phyloP scores from a whole-genome alignment of 2,113 vertebrate species.

The Myrmecophaga tridactyla region DNA sequence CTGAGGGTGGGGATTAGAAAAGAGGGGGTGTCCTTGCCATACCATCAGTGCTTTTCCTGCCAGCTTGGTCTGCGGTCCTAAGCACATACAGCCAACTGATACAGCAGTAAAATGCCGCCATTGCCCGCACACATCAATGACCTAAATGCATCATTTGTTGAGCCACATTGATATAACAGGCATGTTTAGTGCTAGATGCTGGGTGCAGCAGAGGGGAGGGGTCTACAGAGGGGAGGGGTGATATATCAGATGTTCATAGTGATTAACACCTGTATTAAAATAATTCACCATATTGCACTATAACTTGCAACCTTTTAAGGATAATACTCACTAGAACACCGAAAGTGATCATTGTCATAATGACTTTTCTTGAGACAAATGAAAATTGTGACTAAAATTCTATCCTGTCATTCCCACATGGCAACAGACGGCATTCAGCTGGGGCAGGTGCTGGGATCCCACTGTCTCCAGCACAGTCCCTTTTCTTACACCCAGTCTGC shows the following conservation, averaged over 20 bases:
- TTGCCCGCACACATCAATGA: neutral
- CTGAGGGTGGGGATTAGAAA: neutral
- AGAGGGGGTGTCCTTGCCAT: neutral
- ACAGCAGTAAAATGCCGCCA: neutral
- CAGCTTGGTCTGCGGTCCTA: neutral
- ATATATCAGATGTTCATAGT: neutral
- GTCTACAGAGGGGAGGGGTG: neutral
- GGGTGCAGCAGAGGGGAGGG: neutral
- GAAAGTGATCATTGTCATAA: too few relatives aligned
- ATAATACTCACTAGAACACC: too few relatives aligned
- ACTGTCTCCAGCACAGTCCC: neutral
- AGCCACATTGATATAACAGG: neutral
- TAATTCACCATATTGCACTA: neutral
- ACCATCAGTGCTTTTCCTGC: neutral
- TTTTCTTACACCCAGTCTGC: rapidly evolving
- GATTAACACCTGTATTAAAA: neutral
- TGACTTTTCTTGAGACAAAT: neutral
- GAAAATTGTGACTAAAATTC: neutral
- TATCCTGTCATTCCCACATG: neutral
- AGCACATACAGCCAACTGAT: neutral
- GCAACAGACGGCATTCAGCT: neutral
- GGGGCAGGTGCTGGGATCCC: rapidly evolving
- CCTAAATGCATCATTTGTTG: neutral
- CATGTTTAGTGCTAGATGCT: neutral
- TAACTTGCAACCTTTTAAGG: neutral